A percentile compares a stretch with the other conserved stretches of the same genome.
Evolutionary conservation across 1,140 invertebrate species (phyloP).

Genomic region (Cotesia glomerata): DNA sequence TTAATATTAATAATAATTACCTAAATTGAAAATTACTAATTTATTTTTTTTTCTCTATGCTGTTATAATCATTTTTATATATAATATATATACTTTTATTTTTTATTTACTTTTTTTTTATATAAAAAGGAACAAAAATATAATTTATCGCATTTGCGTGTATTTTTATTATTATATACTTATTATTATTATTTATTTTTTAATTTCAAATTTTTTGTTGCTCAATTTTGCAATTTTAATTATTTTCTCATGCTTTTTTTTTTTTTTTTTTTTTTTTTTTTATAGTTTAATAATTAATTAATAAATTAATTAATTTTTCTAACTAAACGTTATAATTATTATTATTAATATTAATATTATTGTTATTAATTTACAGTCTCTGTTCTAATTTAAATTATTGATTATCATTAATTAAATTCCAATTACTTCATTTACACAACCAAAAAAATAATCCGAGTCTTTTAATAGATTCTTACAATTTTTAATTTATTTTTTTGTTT

Average conservation of each 20-base stretch:
- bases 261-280: conserved; percentile 26
- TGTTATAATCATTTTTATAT: too few relatives aligned
- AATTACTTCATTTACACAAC: too few relatives aligned
- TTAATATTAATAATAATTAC: too few relatives aligned
- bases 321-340: not conserved
- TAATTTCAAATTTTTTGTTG: not conserved
- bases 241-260: conserved; percentile 10
- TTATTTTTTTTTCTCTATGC: conserved; percentile 25
- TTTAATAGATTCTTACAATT: too few relatives aligned
- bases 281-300: conserved; percentile 15
- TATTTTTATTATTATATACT: conserved; percentile 3
- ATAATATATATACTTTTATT: conserved; percentile 3
- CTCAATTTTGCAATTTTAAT: conserved; percentile 9
- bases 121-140: conserved; percentile 39
- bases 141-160: conserved; percentile 29
- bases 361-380: not conserved
- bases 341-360: not conserved
- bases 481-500: too few relatives aligned
- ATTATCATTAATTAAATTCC: too few relatives aligned
- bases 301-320: not conserved
- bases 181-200: too few relatives aligned
- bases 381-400: too few relatives aligned
- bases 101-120: not conserved
- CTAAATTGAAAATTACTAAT: not conserved
- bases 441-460: too few relatives aligned